Evolutionary conservation across 2,113 vertebrate species (phyloP).

Genomic region (Nymphicus hollandicus): DNA sequence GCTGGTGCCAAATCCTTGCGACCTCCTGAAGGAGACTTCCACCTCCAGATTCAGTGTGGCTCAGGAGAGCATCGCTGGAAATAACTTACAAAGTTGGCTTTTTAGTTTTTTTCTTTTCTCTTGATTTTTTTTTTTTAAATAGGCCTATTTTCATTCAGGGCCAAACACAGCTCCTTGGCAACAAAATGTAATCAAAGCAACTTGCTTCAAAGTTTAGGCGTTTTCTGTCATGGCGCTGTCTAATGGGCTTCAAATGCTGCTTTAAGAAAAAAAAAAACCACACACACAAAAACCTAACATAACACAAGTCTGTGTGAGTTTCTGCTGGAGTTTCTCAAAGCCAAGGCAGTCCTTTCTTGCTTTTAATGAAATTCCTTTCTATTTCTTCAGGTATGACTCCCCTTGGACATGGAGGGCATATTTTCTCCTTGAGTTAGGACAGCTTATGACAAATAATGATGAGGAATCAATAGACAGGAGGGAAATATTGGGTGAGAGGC

Average conservation of each 20-base stretch:
- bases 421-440: constrained; percentile 82
- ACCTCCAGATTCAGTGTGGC: not conserved
- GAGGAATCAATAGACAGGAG: constrained; percentile 82
- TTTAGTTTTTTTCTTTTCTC: not conserved
- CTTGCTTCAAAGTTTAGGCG: constrained; percentile 41
- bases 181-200: constrained; percentile 58
- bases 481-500: constrained; percentile 82
- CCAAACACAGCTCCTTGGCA: constrained; percentile 51
- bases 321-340: constrained; percentile 74
- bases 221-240: constrained; percentile 32
- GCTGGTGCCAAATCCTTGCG: not conserved
- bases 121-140: not conserved
- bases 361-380: constrained; percentile 87
- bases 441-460: constrained; percentile 87
- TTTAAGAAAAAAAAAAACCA: not conserved
- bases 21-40: constrained; percentile 63
- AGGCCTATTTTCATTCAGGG: constrained; percentile 43
- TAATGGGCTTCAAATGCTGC: constrained; percentile 19
- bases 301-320: constrained; percentile 72
- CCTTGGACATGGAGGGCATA: constrained; percentile 78
- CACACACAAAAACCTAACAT: not conserved
- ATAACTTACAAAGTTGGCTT: constrained; percentile 27
- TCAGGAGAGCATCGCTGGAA: not conserved
- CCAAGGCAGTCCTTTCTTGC: constrained; percentile 74
- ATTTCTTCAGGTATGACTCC: constrained; percentile 85